These are phyloP conservation scores for Melinaea marsaeus DNA, from an alignment of 2,888 invertebrate genomes.

Conservation along the genomic window DNA sequence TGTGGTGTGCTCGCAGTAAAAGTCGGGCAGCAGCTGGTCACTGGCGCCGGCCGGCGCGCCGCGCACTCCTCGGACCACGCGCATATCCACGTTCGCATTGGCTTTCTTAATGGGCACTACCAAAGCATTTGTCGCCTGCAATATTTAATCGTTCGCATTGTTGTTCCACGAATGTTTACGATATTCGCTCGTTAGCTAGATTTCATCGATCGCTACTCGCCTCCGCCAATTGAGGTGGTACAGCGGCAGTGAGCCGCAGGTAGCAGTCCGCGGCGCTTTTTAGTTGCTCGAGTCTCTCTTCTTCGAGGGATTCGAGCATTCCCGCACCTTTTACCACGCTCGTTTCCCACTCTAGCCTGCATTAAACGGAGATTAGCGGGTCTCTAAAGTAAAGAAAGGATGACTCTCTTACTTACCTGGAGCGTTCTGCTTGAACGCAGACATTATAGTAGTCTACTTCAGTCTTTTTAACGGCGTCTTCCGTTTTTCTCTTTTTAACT, in stretches of 20 bases:
- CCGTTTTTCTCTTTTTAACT: constrained; percentile 91
- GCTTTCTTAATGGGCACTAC: constrained; percentile 84
- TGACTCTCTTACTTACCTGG: constrained; percentile 75
- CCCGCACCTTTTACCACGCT: constrained; percentile 91
- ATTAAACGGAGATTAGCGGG: neutral
- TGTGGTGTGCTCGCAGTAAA: constrained; percentile 96
- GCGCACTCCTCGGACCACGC: constrained; percentile 81
- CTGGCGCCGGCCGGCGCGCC: constrained; percentile 81
- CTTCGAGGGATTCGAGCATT: constrained; percentile 92
- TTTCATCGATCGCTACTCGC: constrained; percentile 51
- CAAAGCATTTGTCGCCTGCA: constrained; percentile 83
- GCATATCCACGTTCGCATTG: constrained; percentile 82
- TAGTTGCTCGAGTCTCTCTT: constrained; percentile 90
- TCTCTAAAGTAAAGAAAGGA: neutral
- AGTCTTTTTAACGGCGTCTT: constrained; percentile 92
- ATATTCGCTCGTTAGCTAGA: neutral
- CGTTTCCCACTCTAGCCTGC: constrained; percentile 92
- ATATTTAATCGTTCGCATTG: constrained; percentile 20
- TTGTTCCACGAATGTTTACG: no score
- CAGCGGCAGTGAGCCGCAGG: constrained; percentile 80
- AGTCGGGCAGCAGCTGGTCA: constrained; percentile 94
- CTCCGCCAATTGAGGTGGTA: constrained; percentile 88
- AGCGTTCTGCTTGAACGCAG: constrained; percentile 92
- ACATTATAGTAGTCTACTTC: constrained; percentile 96
- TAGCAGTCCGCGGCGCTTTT: constrained; percentile 83